Percentiles rank a stretch among this genome's conserved stretches.
These are phyloP conservation scores for Gallinago media DNA, from an alignment of 2,113 vertebrate genomes.

Conservation along the genomic window DNA sequence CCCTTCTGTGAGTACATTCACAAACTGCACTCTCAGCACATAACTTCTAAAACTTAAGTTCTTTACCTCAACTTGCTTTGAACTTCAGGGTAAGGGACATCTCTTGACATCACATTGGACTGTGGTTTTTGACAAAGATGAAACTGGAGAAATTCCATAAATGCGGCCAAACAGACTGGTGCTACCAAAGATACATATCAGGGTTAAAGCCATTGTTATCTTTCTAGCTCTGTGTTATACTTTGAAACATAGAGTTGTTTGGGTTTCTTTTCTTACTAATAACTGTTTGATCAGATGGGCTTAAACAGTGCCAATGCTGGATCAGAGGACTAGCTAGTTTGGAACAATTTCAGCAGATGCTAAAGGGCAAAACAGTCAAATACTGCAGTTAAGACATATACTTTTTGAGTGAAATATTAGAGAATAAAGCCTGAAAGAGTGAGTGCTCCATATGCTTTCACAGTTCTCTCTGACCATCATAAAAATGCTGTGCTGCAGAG, in stretches of 20 bases:
- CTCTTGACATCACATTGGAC: background rate
- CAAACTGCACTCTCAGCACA: background rate
- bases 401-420: background rate
- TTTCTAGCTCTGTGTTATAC: background rate
- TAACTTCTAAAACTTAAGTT: background rate
- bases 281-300: background rate
- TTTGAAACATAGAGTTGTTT: background rate
- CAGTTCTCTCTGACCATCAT: background rate
- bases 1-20: background rate
- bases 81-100: background rate
- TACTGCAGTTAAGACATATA: background rate
- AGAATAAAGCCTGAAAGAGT: background rate
- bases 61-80: background rate
- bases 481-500: background rate
- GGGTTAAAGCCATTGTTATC: background rate
- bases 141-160: background rate
- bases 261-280: background rate
- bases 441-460: background rate
- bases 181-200: background rate
- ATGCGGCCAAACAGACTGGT: background rate
- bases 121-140: background rate
- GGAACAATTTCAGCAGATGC: background rate
- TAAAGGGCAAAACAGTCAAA: background rate
- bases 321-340: background rate
- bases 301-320: background rate